Percentiles rank a stretch among this genome's conserved stretches.
Conservation (phyloP, 2,113 vertebrate species). For the Puffinus mauretanicus region DNA sequence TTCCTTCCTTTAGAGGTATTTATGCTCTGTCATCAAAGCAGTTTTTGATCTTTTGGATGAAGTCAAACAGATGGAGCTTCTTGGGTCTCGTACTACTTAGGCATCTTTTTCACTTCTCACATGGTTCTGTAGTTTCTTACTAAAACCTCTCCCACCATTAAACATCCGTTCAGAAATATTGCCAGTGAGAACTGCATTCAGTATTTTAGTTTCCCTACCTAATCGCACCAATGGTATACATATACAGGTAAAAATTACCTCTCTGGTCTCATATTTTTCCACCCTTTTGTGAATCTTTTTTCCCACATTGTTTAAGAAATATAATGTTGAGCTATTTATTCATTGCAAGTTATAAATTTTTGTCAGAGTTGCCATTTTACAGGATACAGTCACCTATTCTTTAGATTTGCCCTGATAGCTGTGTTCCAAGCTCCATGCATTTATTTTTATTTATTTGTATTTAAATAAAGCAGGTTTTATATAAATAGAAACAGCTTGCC, state of each 20-base stretch:
- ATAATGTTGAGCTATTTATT: neutral
- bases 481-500: neutral
- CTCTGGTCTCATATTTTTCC: neutral
- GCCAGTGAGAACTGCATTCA: neutral
- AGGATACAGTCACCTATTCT: neutral
- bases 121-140: neutral
- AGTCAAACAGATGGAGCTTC: neutral
- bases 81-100: neutral
- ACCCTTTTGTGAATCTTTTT: neutral
- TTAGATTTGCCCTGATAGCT: neutral
- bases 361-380: neutral
- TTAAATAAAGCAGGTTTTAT: neutral
- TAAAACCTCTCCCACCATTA: neutral
- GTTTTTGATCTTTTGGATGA: neutral
- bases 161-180: neutral
- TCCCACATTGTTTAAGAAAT: neutral
- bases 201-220: neutral
- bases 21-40: neutral
- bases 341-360: neutral
- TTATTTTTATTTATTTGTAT: neutral
- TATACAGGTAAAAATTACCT: neutral
- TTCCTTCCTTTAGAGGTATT: neutral
- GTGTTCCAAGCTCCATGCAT: neutral
- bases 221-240: neutral
- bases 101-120: neutral